Evolutionary conservation across 2,888 invertebrate genomes (phyloP).

Genomic region (Eupithecia dodoneata): DNA sequence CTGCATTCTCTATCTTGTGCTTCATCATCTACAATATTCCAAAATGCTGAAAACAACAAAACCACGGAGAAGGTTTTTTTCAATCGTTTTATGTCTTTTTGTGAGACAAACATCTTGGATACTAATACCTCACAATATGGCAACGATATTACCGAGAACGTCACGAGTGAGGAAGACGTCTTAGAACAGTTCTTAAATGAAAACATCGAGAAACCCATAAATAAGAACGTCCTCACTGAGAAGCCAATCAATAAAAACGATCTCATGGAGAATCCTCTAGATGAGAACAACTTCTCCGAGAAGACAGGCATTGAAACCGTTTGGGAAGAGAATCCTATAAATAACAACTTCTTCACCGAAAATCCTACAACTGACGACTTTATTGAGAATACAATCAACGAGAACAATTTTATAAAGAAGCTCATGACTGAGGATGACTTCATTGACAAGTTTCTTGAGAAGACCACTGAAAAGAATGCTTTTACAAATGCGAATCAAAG

Average conservation of each 20-base stretch:
- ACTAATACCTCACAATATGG: background rate
- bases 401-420: background rate
- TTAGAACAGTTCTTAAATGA: background rate
- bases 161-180: background rate
- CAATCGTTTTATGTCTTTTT: conserved; percentile 4
- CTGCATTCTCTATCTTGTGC: background rate
- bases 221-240: background rate
- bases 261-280: conserved; percentile 1
- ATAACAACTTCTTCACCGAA: background rate
- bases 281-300: background rate
- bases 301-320: background rate
- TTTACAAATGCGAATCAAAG: background rate
- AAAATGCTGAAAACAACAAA: background rate
- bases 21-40: background rate
- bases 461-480: conserved; percentile 5
- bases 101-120: background rate
- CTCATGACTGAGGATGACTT: background rate
- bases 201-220: background rate
- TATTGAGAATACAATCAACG: background rate
- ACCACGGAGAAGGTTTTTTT: background rate
- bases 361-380: background rate
- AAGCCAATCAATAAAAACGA: background rate
- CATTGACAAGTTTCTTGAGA: background rate
- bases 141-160: background rate
- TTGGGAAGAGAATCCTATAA: background rate